These are phyloP conservation scores for Potamilus streckersoni DNA, from an alignment of 1,140 invertebrate genomes.

Conservation along the genomic window DNA sequence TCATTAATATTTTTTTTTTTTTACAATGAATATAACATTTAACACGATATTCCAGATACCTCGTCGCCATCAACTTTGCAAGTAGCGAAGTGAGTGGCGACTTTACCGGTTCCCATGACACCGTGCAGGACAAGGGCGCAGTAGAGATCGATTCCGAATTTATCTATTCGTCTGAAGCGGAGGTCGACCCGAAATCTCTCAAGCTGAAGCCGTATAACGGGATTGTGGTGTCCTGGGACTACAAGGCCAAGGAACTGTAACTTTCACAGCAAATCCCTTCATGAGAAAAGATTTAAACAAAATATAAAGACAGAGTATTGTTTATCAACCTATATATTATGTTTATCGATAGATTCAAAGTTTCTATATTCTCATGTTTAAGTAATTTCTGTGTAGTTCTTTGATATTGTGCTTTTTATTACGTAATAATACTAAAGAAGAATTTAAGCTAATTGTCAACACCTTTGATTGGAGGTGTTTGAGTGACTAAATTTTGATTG, in stretches of 20 bases:
- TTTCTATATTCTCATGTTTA: no score
- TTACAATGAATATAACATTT: no score
- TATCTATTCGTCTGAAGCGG: constrained; percentile 34
- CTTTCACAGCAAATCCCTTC: neutral
- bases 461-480: no score
- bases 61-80: constrained; percentile 63
- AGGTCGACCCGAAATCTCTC: constrained; percentile 41
- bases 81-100: constrained; percentile 34
- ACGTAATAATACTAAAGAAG: no score
- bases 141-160: constrained; percentile 42
- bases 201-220: constrained; percentile 50
- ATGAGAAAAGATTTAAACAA: no score
- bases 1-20: neutral
- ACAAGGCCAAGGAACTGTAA: constrained; percentile 56
- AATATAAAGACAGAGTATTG: no score
- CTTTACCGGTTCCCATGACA: constrained; percentile 39
- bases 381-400: no score
- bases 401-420: no score
- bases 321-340: no score
- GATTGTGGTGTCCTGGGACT: constrained; percentile 60
- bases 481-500: no score
- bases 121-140: constrained; percentile 40
- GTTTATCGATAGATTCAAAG: no score
- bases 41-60: constrained; percentile 43
- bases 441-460: no score